Base-by-base conservation (phyloP, 2,113 vertebrate species). In the Ptychochromis oligacanthus region DNA sequence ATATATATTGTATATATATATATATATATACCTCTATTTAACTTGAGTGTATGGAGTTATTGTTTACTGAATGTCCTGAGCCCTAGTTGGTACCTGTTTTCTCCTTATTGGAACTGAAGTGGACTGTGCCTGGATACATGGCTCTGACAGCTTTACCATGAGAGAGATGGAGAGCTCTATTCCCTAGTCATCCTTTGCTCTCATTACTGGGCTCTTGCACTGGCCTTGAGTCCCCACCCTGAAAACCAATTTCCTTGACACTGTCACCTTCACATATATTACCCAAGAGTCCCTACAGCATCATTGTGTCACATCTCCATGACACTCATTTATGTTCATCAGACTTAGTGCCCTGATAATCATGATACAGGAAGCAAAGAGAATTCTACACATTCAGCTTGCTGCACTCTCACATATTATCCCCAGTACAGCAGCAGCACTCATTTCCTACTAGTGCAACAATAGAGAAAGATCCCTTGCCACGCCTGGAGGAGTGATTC, bases 201-300 rank as follows among this genome's bases (percentile, higher is more conserved):
- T 92, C 79, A 91, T 95, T 88, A 90, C 74, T 43, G 46, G 38
- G 52, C 87, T 86, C 77, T 46, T 77, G 67, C 18, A 1, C 38
- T 74, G 90, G 90, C 91, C 91, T 93, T 93, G 92, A 92, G 61
- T 92, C 59, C 60, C 77, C 83, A 80, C 80, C 87, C 88, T 86
- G 79, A 85, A 92, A 91, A 88, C 84, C 86, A 87, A 88, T 92
- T 92, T 91, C 86, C 80, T 91, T 81, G 85, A 87, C 61, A 70
- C 83, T 76, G 83, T 82, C 82, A 78, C 70, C 65, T 56, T 56
- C 64, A 79, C 79, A 91, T 93, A 87, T 85, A 88, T 91, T 79
- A 88, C 76, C 80, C 60, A 43, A 15, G 70, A 91, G 77, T 75
- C 79, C 61, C 77, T 77, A 28, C 64, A 7, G 82, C 84, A 80